A percentile compares a stretch with the other conserved stretches of the same genome.
Conservation (phyloP, 1,140 invertebrate genomes). For the Drosophila ambigua region DNA sequence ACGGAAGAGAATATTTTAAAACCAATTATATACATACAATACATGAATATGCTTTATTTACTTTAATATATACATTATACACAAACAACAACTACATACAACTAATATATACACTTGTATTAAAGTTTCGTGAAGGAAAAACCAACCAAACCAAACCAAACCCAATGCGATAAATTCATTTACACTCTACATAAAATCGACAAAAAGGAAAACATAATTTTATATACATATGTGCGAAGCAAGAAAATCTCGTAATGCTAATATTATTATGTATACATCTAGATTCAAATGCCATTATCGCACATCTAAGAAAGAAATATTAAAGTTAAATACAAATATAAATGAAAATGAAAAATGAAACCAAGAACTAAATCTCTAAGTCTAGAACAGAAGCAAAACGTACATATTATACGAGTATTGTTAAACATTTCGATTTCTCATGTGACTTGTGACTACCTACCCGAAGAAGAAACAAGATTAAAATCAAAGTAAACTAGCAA, state of each 20-base stretch:
- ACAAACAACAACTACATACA: constrained; percentile 61
- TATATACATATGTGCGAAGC: constrained; percentile 60
- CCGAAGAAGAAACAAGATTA: constrained; percentile 19
- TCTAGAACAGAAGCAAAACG: constrained; percentile 21
- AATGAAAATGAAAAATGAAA: neutral
- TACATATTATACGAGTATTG: constrained; percentile 30
- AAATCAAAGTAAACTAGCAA: constrained; percentile 50
- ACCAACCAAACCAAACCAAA: constrained; percentile 23
- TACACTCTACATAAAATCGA: constrained; percentile 58
- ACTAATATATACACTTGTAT: constrained; percentile 59
- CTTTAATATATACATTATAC: constrained; percentile 76
- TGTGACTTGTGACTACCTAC: constrained; percentile 60
- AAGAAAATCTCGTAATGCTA: constrained; percentile 45
- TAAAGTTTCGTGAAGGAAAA: constrained; percentile 52
- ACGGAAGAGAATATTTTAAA: constrained; percentile 62
- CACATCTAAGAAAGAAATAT: constrained; percentile 45
- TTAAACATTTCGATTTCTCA: constrained; percentile 66
- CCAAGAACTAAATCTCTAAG: constrained; percentile 26
- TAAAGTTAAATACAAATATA: constrained; percentile 17
- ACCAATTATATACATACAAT: constrained; percentile 70
- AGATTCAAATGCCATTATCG: constrained; percentile 49
- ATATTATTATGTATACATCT: constrained; percentile 52
- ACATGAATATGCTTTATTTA: constrained; percentile 76
- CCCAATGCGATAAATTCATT: constrained; percentile 71
- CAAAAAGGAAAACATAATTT: constrained; percentile 53